Evolutionary conservation across 2,797 vertebrate species (phyloP).

Genomic region (Anolis apletophallus): DNA sequence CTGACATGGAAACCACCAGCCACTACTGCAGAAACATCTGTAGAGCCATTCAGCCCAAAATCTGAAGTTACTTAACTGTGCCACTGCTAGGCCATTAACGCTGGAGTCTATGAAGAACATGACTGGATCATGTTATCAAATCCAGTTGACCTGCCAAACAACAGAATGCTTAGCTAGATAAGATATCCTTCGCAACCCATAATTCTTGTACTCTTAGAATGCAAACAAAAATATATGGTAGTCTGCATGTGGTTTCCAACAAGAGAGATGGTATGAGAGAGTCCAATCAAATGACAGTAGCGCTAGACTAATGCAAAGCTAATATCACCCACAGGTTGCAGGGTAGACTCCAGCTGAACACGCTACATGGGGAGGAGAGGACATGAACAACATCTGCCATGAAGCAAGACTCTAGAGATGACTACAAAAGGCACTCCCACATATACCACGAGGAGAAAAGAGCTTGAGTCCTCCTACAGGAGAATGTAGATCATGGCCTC

Average conservation of each 20-base stretch:
- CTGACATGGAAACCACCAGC: too few species aligned
- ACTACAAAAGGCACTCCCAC: not conserved
- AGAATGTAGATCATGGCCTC: not conserved
- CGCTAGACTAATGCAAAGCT: not conserved
- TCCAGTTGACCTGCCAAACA: not conserved
- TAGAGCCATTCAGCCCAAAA: not conserved
- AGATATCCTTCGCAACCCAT: not conserved
- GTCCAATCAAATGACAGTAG: not conserved
- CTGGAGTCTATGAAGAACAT: not conserved
- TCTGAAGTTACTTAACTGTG: not conserved
- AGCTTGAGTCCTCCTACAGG: not conserved
- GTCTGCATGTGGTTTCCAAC: not conserved
- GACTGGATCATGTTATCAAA: not conserved
- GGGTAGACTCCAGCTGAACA: constrained; percentile 38
- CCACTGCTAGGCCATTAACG: not conserved
- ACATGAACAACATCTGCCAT: not conserved
- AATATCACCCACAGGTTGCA: constrained; percentile 15
- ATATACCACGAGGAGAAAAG: not conserved
- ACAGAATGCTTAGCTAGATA: not conserved
- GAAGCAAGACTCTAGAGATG: not conserved
- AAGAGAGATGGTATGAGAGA: not conserved
- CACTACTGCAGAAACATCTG: not conserved
- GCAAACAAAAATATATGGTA: too few species aligned
- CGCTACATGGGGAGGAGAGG: not conserved
- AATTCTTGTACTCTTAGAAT: not conserved